A percentile compares a stretch with the other conserved stretches of the same genome.
phyloP scores from a whole-genome alignment of 2,113 vertebrate genomes.

The Heloderma charlesbogerti region DNA sequence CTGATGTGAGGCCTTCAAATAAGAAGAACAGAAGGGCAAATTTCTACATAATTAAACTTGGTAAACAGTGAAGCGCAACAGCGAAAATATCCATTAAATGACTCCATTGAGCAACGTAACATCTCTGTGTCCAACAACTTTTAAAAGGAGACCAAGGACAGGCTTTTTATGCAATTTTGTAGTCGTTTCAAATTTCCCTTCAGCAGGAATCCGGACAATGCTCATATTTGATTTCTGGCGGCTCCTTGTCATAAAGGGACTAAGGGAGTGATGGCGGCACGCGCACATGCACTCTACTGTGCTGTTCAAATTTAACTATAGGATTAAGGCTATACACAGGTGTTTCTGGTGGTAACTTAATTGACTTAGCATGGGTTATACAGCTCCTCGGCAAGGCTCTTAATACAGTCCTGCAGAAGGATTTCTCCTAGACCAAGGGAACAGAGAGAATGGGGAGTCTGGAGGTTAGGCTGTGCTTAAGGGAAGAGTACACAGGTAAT shows the following conservation, averaged over 20 bases:
- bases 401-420: neutral
- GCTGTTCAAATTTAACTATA: neutral
- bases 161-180: neutral
- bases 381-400: neutral
- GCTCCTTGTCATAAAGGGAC: neutral
- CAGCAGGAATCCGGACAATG: neutral
- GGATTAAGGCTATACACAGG: neutral
- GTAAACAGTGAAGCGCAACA: conserved; percentile 18
- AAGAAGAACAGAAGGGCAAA: conserved; percentile 46
- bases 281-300: neutral
- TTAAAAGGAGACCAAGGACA: neutral
- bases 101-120: neutral
- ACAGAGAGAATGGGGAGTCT: neutral
- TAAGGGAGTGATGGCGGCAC: neutral
- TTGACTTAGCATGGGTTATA: neutral
- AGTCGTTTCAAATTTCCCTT: neutral
- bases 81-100: neutral
- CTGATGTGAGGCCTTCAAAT: conserved; percentile 51
- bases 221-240: neutral
- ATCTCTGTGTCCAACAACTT: conserved; percentile 35
- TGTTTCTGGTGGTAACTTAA: neutral
- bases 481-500: neutral
- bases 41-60: conserved; percentile 58
- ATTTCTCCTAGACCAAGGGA: neutral
- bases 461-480: neutral